Conservation (phyloP, 2,113 vertebrate species). For the Semnornis frantzii region DNA sequence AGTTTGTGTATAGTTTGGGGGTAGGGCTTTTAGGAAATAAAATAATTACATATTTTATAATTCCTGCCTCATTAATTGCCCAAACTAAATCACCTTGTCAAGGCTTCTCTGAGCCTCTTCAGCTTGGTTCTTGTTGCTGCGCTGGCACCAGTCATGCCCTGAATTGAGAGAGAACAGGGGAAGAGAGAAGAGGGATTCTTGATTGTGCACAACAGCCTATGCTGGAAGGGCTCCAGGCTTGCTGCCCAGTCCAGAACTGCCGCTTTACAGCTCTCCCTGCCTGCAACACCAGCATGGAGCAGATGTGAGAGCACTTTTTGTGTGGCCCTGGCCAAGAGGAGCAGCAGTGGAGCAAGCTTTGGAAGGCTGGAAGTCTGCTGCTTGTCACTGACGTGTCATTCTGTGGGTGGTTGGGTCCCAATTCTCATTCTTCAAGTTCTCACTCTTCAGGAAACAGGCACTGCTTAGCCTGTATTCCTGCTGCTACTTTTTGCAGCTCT, state of each 20-base stretch:
- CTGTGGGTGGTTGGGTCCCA: background rate
- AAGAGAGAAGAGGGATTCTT: background rate
- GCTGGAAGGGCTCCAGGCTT: no score
- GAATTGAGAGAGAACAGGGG: background rate
- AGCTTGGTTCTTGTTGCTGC: background rate
- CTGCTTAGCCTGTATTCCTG: background rate
- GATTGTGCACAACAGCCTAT: background rate
- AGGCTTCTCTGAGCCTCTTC: no score
- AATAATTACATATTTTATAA: no score
- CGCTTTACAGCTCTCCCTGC: no score
- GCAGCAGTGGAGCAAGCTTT: background rate
- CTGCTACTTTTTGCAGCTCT: background rate
- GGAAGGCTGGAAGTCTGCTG: background rate
- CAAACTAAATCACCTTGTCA: no score
- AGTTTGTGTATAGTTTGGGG: no score
- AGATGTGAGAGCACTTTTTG: fast-evolving
- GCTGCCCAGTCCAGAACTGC: no score
- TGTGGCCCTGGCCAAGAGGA: background rate
- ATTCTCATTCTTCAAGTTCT: background rate
- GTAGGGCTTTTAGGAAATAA: no score
- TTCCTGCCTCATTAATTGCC: no score
- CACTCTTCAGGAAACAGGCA: background rate
- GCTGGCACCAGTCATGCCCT: background rate
- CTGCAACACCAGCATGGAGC: background rate
- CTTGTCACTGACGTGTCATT: background rate